phyloP scores from a whole-genome alignment of 1,140 invertebrate genomes.

The Drosophila pandora region DNA sequence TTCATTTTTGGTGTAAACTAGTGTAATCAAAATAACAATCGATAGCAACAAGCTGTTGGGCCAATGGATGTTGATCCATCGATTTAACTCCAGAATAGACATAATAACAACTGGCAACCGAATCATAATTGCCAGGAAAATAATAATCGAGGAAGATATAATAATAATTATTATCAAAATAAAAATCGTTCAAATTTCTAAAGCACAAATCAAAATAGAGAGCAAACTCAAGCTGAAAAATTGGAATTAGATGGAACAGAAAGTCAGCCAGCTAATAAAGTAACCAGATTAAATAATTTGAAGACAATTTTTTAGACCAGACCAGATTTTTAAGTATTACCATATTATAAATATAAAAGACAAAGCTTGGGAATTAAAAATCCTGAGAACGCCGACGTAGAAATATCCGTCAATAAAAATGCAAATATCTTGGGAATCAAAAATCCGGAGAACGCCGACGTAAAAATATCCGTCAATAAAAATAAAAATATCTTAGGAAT shows the following conservation, averaged over 20 bases:
- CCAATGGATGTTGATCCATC: slow-evolving; percentile 10
- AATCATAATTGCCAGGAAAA: no score
- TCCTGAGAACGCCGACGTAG: not conserved
- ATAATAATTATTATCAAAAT: no score
- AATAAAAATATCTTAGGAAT: no score
- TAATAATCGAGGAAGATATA: no score
- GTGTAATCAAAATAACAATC: slow-evolving; percentile 2
- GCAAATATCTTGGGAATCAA: not conserved
- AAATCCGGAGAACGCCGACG: not conserved
- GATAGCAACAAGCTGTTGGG: slow-evolving; percentile 4
- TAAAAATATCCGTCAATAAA: no score
- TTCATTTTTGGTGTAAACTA: no score
- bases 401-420: no score
- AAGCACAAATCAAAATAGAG: not conserved
- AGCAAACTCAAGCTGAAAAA: slow-evolving; percentile 3
- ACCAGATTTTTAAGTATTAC: no score
- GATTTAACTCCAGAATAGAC: slow-evolving; percentile 1
- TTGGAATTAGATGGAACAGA: not conserved
- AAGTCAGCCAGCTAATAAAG: slow-evolving; percentile 9
- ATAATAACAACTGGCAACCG: not conserved
- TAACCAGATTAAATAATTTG: slow-evolving; percentile 1
- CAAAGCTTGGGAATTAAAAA: not conserved
- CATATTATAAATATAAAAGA: no score
- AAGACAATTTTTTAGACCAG: slow-evolving; percentile 4
- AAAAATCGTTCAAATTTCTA: no score